Evolutionary conservation across 2,113 vertebrate species (phyloP).

Genomic region (Daphoenositta chrysoptera): DNA sequence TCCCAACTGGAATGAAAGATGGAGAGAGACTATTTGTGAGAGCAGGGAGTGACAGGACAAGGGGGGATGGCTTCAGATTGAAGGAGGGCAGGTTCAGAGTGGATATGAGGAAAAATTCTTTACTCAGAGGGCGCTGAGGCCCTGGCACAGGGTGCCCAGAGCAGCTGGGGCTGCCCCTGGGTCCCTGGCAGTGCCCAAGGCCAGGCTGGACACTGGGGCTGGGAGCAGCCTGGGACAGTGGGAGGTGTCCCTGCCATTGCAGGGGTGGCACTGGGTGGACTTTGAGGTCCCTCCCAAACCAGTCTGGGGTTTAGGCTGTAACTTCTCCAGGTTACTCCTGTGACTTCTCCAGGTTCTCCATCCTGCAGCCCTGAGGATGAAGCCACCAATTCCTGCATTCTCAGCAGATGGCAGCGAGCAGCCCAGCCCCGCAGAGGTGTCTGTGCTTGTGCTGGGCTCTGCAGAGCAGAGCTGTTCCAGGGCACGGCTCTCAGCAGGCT

Average conservation of each 20-base stretch:
- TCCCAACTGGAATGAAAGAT: not conserved
- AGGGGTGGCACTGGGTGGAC: not conserved
- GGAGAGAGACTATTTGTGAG: not conserved
- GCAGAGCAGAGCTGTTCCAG: not conserved
- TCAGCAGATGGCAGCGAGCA: fast-evolving
- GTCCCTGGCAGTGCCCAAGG: not conserved
- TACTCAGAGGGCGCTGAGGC: not conserved
- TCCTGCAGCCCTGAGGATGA: not conserved
- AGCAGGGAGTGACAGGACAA: not conserved
- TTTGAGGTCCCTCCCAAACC: not conserved
- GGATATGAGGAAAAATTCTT: not conserved
- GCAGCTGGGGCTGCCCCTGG: not conserved
- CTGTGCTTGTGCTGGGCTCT: not conserved
- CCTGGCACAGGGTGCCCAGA: not conserved
- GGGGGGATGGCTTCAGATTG: not conserved
- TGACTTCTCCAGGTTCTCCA: not conserved
- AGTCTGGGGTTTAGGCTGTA: not conserved
- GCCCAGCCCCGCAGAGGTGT: not conserved
- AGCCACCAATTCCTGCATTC: not conserved
- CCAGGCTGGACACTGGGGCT: not conserved
- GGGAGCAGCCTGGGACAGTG: not conserved
- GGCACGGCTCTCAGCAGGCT: not conserved
- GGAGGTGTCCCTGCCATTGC: not conserved
- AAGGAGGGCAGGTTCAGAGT: not conserved
- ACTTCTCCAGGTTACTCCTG: not conserved